Conservation (phyloP, 2,113 vertebrate genomes). For the Serinus canaria region DNA sequence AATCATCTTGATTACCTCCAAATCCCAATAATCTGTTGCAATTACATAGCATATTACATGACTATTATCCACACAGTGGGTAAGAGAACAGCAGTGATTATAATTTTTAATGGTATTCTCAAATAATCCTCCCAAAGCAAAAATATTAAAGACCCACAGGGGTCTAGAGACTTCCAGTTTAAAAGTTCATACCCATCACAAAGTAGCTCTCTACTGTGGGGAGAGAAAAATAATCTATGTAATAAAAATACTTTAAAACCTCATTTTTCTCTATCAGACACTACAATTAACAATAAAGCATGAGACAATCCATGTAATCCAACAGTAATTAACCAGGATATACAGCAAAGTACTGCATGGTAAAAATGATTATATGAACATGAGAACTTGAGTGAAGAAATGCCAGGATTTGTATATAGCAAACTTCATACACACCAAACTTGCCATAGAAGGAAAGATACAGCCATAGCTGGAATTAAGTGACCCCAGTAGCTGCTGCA, state of each 20-base stretch:
- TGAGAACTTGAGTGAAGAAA: not conserved
- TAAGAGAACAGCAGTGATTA: not conserved
- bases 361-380: not conserved
- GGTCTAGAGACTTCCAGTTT: not conserved
- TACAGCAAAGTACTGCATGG: not conserved
- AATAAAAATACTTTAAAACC: not conserved
- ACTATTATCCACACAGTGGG: not conserved
- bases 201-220: not conserved
- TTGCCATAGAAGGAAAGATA: not conserved
- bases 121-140: not conserved
- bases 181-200: not conserved
- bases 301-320: not conserved
- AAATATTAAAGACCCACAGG: not conserved
- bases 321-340: not conserved
- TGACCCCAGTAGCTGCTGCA: not conserved
- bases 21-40: constrained; percentile 7
- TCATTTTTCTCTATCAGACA: not conserved
- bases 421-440: not conserved
- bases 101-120: not conserved
- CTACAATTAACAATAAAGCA: not conserved
- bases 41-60: not conserved
- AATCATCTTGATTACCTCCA: not conserved
- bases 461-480: not conserved
- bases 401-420: not conserved
- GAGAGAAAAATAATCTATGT: not conserved